Base-by-base conservation (phyloP, 2,113 vertebrate species). In the Lipophrys pholis region DNA sequence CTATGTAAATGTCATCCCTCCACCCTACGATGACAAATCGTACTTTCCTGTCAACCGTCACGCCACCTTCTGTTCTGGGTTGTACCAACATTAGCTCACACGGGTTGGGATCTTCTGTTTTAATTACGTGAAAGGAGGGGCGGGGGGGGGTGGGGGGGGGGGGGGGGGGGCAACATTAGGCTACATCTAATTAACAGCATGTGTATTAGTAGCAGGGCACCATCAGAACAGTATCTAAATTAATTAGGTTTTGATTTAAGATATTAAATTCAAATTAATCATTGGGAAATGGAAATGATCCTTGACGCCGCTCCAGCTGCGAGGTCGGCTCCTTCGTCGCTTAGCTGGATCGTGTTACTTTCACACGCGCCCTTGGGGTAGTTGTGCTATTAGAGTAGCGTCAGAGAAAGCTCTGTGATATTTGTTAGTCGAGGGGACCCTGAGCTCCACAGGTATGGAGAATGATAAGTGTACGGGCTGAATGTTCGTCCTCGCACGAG, bases 221-320 rank as follows among this genome's bases (percentile, higher is more conserved):
- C 95, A 95, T 96, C 95, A 96, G 95, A 97, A 95, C 95, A 95
- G 95, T 95, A 95, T 96, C 95, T 96, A 95, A 96, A 97, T 96
- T 97, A 96, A 97, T 97, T 95, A 97, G 94, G 94, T 96, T 96
- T 95, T 96, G 95, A 97, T 96, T 97, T 95, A 95, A 96, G 95
- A 96, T 96, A 97, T 96, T 97, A 97, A 96, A 96, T 95, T 96
- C 95, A 96, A 95, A 97, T 97, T 94, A 97, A 97, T 97, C 95
- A 96, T 95, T 93, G 95, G 94, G 95, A 96, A 95, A 96, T 94
- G 94, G 94, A 96, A 97, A 96, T 96, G 95, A 96, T 96, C 95
- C 95, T 95, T 96, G 95, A 96, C 93, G 91, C 85, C 76, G 91
- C 92, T 94, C 94, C 94, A 96, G 96, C 95, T 96, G 96, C 88